Percentiles rank a stretch among this genome's conserved stretches.
Evolutionary conservation across 1,140 invertebrate species (phyloP).

Genomic region (Ptiloglossa arizonensis): DNA sequence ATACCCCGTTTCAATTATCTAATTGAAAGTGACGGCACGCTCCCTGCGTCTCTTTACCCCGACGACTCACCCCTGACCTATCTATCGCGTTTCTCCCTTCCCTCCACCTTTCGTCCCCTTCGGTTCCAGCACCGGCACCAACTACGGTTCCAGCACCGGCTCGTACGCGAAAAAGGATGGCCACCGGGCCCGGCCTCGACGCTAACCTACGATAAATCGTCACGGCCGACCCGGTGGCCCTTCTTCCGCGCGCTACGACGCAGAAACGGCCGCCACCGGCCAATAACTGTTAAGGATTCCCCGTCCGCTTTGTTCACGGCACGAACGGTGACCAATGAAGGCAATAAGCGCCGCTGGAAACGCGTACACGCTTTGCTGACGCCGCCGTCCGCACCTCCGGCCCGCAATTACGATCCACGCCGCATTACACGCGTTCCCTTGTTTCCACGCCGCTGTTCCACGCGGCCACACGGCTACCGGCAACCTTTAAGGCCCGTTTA

Average conservation of each 20-base stretch:
- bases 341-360: slow-evolving; percentile 60
- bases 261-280: slow-evolving; percentile 34
- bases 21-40: slow-evolving; percentile 71
- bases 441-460: background rate
- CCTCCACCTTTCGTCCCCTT: slow-evolving; percentile 13
- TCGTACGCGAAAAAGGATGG: slow-evolving; percentile 13
- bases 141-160: too few relatives aligned
- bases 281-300: slow-evolving; percentile 76
- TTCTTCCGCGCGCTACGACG: background rate
- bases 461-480: too few relatives aligned
- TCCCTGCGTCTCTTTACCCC: background rate
- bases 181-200: slow-evolving; percentile 33
- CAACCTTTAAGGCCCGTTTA: too few relatives aligned
- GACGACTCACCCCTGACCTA: slow-evolving; percentile 20
- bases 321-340: slow-evolving; percentile 64
- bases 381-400: slow-evolving; percentile 44
- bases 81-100: slow-evolving; percentile 10
- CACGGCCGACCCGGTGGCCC: slow-evolving; percentile 5
- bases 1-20: slow-evolving; percentile 73
- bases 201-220: slow-evolving; percentile 68
- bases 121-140: too few relatives aligned
- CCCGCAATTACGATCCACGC: slow-evolving; percentile 61
- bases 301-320: slow-evolving; percentile 71
- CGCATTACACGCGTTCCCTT: slow-evolving; percentile 50
- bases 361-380: slow-evolving; percentile 53